These are phyloP conservation scores for Mus minutoides DNA, from an alignment of 2,797 vertebrate species.

Conservation along the genomic window DNA sequence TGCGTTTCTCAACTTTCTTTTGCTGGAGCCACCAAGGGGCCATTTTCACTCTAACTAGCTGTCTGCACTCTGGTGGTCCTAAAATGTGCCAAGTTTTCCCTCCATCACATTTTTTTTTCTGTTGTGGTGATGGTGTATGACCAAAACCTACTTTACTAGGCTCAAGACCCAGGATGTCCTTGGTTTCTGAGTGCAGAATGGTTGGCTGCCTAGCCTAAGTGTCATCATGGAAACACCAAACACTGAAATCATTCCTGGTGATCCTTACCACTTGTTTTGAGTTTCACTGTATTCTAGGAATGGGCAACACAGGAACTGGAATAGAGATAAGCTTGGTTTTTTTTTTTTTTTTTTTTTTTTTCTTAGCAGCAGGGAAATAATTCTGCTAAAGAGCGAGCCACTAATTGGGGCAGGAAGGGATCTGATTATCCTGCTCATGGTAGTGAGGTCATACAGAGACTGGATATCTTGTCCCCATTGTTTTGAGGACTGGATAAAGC, in stretches of 20 bases:
- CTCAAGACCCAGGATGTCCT: background rate
- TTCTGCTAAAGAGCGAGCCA: background rate
- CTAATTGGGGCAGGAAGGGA: background rate
- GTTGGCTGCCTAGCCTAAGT: background rate
- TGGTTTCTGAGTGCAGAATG: background rate
- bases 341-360: no score
- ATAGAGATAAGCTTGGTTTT: background rate
- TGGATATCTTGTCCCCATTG: background rate
- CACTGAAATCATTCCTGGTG: background rate
- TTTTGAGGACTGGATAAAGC: background rate
- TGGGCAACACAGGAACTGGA: background rate
- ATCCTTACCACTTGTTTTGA: background rate
- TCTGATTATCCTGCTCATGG: slow-evolving; percentile 35
- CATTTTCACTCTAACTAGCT: background rate
- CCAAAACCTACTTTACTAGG: background rate
- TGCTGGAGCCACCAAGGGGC: background rate
- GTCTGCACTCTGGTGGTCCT: no score
- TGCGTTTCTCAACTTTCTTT: background rate
- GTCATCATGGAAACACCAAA: background rate
- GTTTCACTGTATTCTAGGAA: background rate
- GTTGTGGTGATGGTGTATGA: background rate
- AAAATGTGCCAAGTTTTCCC: background rate
- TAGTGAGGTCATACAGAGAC: background rate
- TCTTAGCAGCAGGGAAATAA: background rate
- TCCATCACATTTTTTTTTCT: background rate